Conservation (phyloP, 2,888 invertebrate genomes). For the Itoplectis maculator region DNA sequence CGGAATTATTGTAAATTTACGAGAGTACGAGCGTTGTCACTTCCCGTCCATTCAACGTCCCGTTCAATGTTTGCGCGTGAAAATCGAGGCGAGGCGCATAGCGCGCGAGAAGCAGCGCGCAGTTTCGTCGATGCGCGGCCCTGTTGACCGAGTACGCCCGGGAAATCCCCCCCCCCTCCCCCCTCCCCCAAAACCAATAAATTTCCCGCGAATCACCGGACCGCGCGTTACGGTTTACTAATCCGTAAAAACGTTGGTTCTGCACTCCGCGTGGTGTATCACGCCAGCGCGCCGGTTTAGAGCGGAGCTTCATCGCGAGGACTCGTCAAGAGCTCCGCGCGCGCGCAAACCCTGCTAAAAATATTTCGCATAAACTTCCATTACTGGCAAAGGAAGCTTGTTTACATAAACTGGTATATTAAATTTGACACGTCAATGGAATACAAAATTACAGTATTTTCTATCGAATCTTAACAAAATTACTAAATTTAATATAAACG, state of each 20-base stretch:
- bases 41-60: slow-evolving; percentile 76
- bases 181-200: slow-evolving; percentile 75
- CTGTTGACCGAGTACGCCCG: slow-evolving; percentile 36
- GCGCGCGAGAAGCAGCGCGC: slow-evolving; percentile 12
- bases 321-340: not conserved
- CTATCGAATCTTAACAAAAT: too few species aligned
- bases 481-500: too few species aligned
- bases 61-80: slow-evolving; percentile 22
- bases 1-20: slow-evolving; percentile 80
- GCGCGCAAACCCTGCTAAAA: slow-evolving; percentile 23
- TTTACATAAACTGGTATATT: too few species aligned
- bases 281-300: too few species aligned
- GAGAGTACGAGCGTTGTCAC: slow-evolving; percentile 75
- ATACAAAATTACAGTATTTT: too few species aligned
- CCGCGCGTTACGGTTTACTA: slow-evolving; percentile 73
- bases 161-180: slow-evolving; percentile 62
- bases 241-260: slow-evolving; percentile 75
- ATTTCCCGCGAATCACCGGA: slow-evolving; percentile 76
- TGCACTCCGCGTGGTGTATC: slow-evolving; percentile 21
- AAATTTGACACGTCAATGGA: too few species aligned
- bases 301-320: not conserved
- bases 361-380: too few species aligned
- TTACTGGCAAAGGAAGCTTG: too few species aligned
- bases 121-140: slow-evolving; percentile 10
- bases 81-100: slow-evolving; percentile 13